Evolutionary conservation across 2,888 invertebrate genomes (phyloP), one percentile per base, ranked within the genome.

Genomic region (Caenorhabditis sinica): DNA sequence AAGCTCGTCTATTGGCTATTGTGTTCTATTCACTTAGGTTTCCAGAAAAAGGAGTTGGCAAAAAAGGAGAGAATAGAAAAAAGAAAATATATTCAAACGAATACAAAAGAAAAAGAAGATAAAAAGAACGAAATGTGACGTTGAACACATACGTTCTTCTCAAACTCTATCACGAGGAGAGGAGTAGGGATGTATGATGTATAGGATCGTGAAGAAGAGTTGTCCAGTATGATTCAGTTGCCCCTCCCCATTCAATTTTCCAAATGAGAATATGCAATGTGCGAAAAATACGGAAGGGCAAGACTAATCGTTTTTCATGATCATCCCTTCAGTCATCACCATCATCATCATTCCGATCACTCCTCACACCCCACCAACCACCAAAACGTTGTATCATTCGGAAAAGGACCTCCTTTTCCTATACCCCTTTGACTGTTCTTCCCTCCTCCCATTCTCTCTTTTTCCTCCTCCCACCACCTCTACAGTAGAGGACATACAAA

Each of bases 111-210:
- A 17, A 69, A 40, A 49, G 20, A 33, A 25, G 40, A 74, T 6
- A 33, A 33, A 40, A 11, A 40, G 28, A 66, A 74, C 49, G 58
- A 68, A 74, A 53, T 71, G 77, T 79, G 77, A 79, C 77, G 76
- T 77, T 69, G 76, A 77, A 77, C 69, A 69, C 61, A 77, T 68
- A 56, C 76, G 76, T 69, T 77, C 68, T 61, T 36, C 20, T 15
- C 63, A 23, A 53, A 43, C 71, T 40, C 71, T 69, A 71, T 68
- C 77, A 79, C 68, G 61, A 71, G 63, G 76, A 23, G 15, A 43
- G 63, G 58, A 68, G 40, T 33, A 30, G 51, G 61, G 71, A 71
- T 79, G 69, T 71, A 45, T 79, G 69, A 63, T 79, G 77, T 71
- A 15, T 51, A 28, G 20, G 75, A n/a, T 15, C 23, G 23, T 9